Conservation (phyloP, 1,140 invertebrate species). For the Saxidomus purpurata region DNA sequence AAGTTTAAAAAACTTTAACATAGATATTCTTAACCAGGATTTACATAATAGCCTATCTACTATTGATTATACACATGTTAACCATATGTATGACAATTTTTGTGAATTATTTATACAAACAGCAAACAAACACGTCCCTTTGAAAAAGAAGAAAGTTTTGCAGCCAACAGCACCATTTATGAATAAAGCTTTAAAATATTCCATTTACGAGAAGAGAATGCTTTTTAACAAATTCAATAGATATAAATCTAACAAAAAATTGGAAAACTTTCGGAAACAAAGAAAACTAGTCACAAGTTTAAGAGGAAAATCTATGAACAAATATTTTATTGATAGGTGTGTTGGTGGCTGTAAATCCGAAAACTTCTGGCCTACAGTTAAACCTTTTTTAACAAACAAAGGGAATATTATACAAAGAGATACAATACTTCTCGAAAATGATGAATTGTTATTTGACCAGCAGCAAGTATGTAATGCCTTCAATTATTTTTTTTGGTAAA, state of each 20-base stretch:
- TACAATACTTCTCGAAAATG: conserved; percentile 34
- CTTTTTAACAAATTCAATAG: conserved; percentile 19
- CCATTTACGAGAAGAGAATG: conserved; percentile 16
- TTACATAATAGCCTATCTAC: too few species aligned
- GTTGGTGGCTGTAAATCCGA: conserved; percentile 12
- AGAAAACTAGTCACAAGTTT: conserved; percentile 42
- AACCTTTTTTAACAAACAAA: conserved; percentile 58
- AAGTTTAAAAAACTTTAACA: too few species aligned
- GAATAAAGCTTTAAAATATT: background rate
- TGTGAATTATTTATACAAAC: background rate
- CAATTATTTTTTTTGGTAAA: background rate
- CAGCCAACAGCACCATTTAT: background rate
- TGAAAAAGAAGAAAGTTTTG: background rate
- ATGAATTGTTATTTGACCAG: conserved; percentile 34
- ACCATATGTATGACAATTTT: background rate
- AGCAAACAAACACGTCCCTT: background rate
- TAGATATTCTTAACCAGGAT: too few species aligned
- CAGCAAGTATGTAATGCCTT: background rate
- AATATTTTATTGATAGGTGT: conserved; percentile 56
- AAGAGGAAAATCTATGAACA: conserved; percentile 9
- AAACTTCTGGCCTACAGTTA: conserved; percentile 44
- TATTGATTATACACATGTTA: too few species aligned
- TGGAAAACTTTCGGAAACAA: conserved; percentile 42
- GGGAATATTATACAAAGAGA: background rate
- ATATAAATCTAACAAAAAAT: conserved; percentile 19